Conservation (phyloP, 2,113 vertebrate genomes). For the Epinephelus moara region DNA sequence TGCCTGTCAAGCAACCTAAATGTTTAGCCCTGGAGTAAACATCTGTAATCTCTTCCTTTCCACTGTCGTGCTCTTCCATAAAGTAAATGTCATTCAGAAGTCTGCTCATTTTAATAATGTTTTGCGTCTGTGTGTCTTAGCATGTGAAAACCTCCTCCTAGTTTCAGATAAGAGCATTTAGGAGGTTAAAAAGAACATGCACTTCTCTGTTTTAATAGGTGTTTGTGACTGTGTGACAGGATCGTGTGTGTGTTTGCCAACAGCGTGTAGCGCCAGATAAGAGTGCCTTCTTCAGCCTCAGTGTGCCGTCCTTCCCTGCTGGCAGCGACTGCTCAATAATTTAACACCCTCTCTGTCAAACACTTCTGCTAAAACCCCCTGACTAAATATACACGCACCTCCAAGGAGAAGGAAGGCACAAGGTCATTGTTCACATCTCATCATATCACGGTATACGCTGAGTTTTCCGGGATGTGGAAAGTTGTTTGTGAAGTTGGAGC, state of each 20-base stretch:
- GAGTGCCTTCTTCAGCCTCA: constrained; percentile 47
- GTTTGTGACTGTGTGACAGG: constrained; percentile 26
- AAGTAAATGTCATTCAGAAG: constrained; percentile 32
- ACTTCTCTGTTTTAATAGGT: not conserved
- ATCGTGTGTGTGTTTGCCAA: constrained; percentile 32
- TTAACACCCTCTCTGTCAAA: constrained; percentile 63
- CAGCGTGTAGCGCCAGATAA: constrained; percentile 55
- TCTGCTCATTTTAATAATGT: constrained; percentile 4
- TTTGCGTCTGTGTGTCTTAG: constrained; percentile 6
- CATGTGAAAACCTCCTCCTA: not conserved
- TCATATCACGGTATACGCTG: constrained; percentile 2
- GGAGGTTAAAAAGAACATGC: not conserved
- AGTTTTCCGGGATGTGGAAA: constrained; percentile 19
- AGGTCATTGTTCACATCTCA: constrained; percentile 48
- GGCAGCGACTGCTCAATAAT: constrained; percentile 68
- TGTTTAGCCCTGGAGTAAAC: constrained; percentile 59
- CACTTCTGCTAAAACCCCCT: constrained; percentile 40
- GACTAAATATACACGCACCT: constrained; percentile 66
- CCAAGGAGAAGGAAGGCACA: constrained; percentile 35
- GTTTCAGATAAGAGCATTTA: constrained; percentile 6
- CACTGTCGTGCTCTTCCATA: constrained; percentile 16
- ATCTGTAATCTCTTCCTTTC: constrained; percentile 48
- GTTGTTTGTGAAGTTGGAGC: constrained; percentile 36
- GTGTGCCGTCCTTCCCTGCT: constrained; percentile 55
- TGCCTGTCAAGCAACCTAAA: constrained; percentile 41